These are phyloP conservation scores for Tyrannus savana DNA, from an alignment of 2,113 vertebrate species.

Conservation along the genomic window DNA sequence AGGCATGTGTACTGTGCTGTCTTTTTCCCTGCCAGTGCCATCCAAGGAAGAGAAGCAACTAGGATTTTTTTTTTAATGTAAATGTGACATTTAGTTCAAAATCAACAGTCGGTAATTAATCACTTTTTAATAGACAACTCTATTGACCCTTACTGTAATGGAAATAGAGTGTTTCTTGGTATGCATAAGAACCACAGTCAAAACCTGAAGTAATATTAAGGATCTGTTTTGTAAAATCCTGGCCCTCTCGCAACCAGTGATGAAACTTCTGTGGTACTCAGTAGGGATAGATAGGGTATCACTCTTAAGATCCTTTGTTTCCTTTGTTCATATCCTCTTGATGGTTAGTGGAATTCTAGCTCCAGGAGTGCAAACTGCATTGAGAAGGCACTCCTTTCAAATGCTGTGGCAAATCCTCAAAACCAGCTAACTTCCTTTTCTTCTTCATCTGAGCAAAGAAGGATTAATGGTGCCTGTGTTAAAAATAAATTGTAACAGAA, in stretches of 20 bases:
- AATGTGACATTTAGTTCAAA: background rate
- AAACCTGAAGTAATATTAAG: background rate
- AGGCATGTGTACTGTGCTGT: background rate
- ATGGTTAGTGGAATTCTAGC: background rate
- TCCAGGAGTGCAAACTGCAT: background rate
- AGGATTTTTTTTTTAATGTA: background rate
- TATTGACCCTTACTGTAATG: background rate
- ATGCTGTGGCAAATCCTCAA: background rate
- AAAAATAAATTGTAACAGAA: background rate
- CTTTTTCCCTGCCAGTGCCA: background rate
- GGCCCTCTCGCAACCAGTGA: background rate
- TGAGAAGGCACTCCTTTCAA: background rate
- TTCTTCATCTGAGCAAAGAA: background rate
- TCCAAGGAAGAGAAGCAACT: background rate
- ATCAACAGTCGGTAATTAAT: background rate
- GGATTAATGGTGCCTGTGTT: background rate
- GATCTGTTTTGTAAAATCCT: background rate
- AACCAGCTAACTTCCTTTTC: background rate
- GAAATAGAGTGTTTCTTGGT: background rate
- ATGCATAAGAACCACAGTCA: background rate
- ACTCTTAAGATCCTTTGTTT: background rate
- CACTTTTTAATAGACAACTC: background rate
- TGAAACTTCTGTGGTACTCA: background rate
- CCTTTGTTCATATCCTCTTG: background rate
- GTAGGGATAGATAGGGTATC: background rate